These are phyloP conservation scores for Plutomurus gul DNA, from an alignment of 1,140 invertebrate genomes.

Conservation along the genomic window DNA sequence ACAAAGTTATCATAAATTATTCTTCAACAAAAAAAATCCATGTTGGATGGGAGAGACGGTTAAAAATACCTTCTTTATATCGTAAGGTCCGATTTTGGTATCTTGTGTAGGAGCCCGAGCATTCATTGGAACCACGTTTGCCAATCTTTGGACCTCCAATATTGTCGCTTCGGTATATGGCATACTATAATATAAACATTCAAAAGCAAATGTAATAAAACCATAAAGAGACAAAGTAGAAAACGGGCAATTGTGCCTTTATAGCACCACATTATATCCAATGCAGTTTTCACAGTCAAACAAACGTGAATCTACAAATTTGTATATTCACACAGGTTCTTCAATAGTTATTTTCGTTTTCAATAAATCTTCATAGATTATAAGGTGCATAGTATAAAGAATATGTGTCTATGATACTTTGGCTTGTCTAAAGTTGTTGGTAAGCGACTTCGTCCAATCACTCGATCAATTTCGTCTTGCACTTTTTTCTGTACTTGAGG, in stretches of 20 bases:
- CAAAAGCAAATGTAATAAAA: background rate
- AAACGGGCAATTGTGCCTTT: no score
- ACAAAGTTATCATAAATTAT: background rate
- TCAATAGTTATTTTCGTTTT: background rate
- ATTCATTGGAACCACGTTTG: conserved; percentile 40
- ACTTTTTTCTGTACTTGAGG: conserved; percentile 79
- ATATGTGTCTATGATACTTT: background rate
- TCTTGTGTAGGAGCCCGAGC: conserved; percentile 3
- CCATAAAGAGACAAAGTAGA: no score
- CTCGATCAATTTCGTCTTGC: conserved; percentile 76
- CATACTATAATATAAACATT: conserved; percentile 38
- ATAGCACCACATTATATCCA: no score
- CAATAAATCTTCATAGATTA: background rate
- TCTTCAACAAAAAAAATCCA: background rate
- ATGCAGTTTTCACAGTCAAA: no score
- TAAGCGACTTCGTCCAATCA: conserved; percentile 70
- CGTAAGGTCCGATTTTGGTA: background rate
- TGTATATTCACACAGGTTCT: background rate
- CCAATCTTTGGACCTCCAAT: conserved; percentile 43
- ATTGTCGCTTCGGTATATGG: conserved; percentile 48
- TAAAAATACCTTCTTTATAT: conserved; percentile 30
- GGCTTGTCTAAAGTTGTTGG: conserved; percentile 62
- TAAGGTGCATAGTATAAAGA: background rate
- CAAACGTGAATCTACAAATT: no score
- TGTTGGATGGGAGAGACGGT: background rate